phyloP scores from a whole-genome alignment of 2,797 vertebrate genomes.

The Bovichtus variegatus region DNA sequence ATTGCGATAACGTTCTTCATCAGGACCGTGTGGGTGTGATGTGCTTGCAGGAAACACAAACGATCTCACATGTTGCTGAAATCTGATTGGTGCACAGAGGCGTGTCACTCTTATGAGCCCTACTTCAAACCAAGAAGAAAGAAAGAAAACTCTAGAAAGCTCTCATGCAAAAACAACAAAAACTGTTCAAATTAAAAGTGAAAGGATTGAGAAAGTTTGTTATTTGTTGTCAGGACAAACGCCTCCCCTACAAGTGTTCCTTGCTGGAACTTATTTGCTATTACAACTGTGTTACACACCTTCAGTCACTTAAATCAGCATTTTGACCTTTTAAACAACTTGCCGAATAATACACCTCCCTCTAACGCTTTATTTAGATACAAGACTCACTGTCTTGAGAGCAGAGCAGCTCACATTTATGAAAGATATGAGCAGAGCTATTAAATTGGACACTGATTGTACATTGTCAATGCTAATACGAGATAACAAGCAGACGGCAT shows the following conservation, averaged over 20 bases:
- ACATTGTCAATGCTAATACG: not conserved
- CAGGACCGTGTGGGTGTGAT: not conserved
- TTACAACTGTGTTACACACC: not conserved
- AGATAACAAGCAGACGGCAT: not conserved
- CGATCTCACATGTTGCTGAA: no score
- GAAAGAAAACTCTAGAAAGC: not conserved
- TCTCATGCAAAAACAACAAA: not conserved
- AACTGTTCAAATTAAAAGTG: no score
- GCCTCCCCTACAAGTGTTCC: not conserved
- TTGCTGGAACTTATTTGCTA: not conserved
- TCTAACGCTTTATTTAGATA: not conserved
- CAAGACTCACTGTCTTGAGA: not conserved
- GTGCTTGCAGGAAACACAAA: not conserved
- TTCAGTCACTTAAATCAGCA: slow-evolving; percentile 8
- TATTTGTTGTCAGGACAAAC: not conserved
- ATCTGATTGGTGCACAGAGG: no score
- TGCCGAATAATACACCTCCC: not conserved
- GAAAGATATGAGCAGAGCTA: not conserved
- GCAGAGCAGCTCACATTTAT: not conserved
- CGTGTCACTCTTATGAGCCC: no score
- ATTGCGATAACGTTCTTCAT: not conserved
- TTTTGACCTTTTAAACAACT: slow-evolving; percentile 26
- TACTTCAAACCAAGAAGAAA: not conserved
- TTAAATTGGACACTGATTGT: not conserved
- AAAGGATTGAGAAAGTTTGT: not conserved